Conservation (phyloP, 2,888 invertebrate species). For the Cerceris ruficornis region DNA sequence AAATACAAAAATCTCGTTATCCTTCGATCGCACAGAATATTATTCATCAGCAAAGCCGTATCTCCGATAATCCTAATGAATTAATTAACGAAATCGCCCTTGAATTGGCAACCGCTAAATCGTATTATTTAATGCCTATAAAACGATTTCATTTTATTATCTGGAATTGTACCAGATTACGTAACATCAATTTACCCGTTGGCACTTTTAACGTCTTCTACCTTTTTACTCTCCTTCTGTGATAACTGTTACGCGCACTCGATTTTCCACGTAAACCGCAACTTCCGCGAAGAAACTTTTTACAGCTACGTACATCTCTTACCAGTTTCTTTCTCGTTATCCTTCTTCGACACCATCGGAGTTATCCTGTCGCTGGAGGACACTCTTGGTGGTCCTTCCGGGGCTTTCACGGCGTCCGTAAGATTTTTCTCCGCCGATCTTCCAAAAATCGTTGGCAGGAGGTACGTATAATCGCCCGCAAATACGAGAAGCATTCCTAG, state of each 20-base stretch:
- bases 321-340: slow-evolving; percentile 58
- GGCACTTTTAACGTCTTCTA: background rate
- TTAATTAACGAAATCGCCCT: too few relatives aligned
- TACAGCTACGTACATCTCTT: slow-evolving; percentile 21
- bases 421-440: slow-evolving; percentile 76
- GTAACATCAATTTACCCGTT: too few relatives aligned
- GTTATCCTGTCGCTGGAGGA: slow-evolving; percentile 18
- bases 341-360: slow-evolving; percentile 31
- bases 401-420: slow-evolving; percentile 57
- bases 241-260: too few relatives aligned
- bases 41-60: background rate
- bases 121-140: too few relatives aligned
- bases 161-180: too few relatives aligned
- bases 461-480: slow-evolving; percentile 83
- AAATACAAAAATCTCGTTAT: background rate
- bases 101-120: too few relatives aligned
- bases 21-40: background rate
- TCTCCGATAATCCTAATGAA: too few relatives aligned
- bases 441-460: slow-evolving; percentile 82
- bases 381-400: slow-evolving; percentile 65
- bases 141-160: too few relatives aligned
- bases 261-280: too few relatives aligned
- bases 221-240: background rate
- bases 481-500: slow-evolving; percentile 83
- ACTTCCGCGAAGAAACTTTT: background rate